A percentile compares a stretch with the other conserved stretches of the same genome.
Evolutionary conservation across 1,140 invertebrate species (phyloP).

Genomic region (Drosophila parvula): DNA sequence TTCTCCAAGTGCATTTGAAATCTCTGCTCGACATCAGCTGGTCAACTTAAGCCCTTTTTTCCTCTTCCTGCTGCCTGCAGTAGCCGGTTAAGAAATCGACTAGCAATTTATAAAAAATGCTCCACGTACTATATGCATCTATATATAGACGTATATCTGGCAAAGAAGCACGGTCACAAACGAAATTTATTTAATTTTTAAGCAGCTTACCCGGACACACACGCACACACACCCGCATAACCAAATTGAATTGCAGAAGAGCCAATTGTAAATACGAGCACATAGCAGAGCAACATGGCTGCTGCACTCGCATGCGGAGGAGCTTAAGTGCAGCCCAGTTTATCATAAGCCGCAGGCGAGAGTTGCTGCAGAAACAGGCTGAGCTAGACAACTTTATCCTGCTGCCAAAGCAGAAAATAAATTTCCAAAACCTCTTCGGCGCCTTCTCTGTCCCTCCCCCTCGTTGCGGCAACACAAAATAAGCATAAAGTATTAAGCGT

Average conservation of each 20-base stretch:
- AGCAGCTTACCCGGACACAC: constrained; percentile 57
- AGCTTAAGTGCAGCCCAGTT: constrained; percentile 68
- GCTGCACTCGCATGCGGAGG: constrained; percentile 45
- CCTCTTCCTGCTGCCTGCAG: constrained; percentile 12
- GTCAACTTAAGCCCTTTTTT: constrained; percentile 22
- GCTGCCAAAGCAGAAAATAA: constrained; percentile 69
- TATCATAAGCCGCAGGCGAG: constrained; percentile 65
- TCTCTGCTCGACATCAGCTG: constrained; percentile 28
- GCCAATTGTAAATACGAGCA: constrained; percentile 51
- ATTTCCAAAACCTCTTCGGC: constrained; percentile 39
- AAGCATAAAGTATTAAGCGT: constrained; percentile 78
- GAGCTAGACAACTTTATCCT: constrained; percentile 66
- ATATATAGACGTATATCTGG: constrained; percentile 17
- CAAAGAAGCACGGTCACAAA: constrained; percentile 30
- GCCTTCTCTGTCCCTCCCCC: background rate
- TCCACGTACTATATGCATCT: background rate
- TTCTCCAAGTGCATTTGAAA: constrained; percentile 4
- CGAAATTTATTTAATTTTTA: constrained; percentile 75
- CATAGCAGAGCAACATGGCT: constrained; percentile 36
- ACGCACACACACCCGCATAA: constrained; percentile 7
- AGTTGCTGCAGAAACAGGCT: constrained; percentile 40
- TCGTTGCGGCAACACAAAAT: constrained; percentile 49
- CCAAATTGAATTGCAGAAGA: constrained; percentile 72
- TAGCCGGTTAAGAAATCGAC: constrained; percentile 41
- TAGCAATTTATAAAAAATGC: constrained; percentile 45